Evolutionary conservation across 2,888 invertebrate genomes (phyloP).

Genomic region (Catocala sponsa): DNA sequence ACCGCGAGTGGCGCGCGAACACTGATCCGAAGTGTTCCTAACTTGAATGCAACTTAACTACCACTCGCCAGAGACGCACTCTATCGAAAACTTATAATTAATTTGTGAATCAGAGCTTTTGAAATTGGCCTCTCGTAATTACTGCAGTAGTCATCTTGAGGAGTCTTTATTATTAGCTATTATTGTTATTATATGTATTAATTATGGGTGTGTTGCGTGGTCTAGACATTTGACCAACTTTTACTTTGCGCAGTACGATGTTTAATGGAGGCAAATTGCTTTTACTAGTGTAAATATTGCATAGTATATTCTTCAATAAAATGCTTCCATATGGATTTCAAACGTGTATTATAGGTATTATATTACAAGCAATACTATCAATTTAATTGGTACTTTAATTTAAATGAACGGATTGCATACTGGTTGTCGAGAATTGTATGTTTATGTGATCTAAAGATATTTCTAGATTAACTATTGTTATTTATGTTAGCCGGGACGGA

Average conservation of each 20-base stretch:
- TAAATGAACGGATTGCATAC: no score
- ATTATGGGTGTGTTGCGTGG: conserved; percentile 20
- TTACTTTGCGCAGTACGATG: conserved; percentile 17
- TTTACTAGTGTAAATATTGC: not conserved
- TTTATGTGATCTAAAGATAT: no score
- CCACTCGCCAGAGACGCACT: conserved; percentile 57
- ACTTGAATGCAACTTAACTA: conserved; percentile 56
- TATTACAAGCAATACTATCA: no score
- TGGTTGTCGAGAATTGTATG: no score
- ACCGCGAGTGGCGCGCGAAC: conserved; percentile 43
- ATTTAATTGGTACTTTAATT: no score
- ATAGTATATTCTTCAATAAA: no score
- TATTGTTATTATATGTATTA: conserved; percentile 3
- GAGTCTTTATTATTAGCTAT: not conserved
- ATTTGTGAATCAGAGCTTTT: conserved; percentile 47
- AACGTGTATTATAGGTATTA: no score
- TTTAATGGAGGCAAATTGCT: not conserved
- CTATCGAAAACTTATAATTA: conserved; percentile 29
- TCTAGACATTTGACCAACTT: conserved; percentile 35
- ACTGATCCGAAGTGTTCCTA: conserved; percentile 40
- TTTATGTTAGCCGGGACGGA: no score
- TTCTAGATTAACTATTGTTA: no score
- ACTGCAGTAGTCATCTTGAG: conserved; percentile 3
- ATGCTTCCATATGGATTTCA: no score
- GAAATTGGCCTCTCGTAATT: conserved; percentile 29